phyloP scores from a whole-genome alignment of 2,888 invertebrate species.

The Zeuzera pyrina region DNA sequence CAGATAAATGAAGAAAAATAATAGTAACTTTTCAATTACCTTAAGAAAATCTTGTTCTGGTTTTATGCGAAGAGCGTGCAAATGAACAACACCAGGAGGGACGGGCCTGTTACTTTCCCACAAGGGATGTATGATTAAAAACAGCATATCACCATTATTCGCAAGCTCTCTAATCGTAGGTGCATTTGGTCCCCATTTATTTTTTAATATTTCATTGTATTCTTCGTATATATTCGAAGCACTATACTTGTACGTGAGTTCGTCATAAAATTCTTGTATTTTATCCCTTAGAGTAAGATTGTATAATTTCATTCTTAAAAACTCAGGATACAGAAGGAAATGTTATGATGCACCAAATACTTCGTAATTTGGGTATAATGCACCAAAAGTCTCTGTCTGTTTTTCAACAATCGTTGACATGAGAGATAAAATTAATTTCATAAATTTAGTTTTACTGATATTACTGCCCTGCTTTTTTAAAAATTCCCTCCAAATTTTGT shows the following conservation, averaged over 20 bases:
- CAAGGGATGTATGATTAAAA: slow-evolving; percentile 29
- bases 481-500: slow-evolving; percentile 16
- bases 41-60: slow-evolving; percentile 21
- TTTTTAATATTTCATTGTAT: slow-evolving; percentile 15
- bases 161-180: background rate
- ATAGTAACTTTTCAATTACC: slow-evolving; percentile 19
- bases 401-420: slow-evolving; percentile 30
- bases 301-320: slow-evolving; percentile 1
- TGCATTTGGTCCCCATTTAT: slow-evolving; percentile 20
- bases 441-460: slow-evolving; percentile 8
- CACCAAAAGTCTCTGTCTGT: slow-evolving; percentile 29
- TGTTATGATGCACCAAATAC: slow-evolving; percentile 2
- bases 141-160: slow-evolving; percentile 27
- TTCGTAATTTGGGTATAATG: background rate
- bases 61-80: slow-evolving; percentile 31
- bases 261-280: slow-evolving; percentile 15
- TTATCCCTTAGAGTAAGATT: slow-evolving; percentile 23
- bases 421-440: slow-evolving; percentile 20
- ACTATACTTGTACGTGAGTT: slow-evolving; percentile 8
- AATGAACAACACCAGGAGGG: slow-evolving; percentile 27
- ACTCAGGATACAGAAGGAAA: slow-evolving; percentile 2
- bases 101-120: slow-evolving; percentile 31
- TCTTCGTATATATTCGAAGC: slow-evolving; percentile 1
- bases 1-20: too few relatives aligned
- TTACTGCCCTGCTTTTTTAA: too few relatives aligned